These are phyloP conservation scores for Apotomis capreana DNA, from an alignment of 2,888 invertebrate genomes.

Conservation along the genomic window DNA sequence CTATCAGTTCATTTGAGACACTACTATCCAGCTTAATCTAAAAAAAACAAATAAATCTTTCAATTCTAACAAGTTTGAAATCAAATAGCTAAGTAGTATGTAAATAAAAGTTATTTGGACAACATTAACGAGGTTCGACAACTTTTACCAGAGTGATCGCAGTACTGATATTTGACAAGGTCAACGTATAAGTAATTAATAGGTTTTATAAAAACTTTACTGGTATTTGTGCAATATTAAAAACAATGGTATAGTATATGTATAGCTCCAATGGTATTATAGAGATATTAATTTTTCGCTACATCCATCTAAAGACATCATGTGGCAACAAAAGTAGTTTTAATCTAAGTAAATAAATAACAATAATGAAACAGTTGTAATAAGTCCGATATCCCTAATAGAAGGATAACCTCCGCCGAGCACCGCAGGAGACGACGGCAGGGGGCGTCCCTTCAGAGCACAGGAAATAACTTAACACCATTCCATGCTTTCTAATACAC, in stretches of 20 bases:
- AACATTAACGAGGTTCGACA: too few relatives aligned
- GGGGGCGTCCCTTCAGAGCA: slow-evolving; percentile 53
- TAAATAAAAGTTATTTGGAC: too few relatives aligned
- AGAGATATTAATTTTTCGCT: too few relatives aligned
- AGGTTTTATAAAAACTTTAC: too few relatives aligned
- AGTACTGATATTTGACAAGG: too few relatives aligned
- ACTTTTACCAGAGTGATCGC: too few relatives aligned
- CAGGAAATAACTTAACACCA: slow-evolving; percentile 69
- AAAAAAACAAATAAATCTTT: not conserved
- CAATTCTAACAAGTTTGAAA: too few relatives aligned
- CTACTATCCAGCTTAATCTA: not conserved
- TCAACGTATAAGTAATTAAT: too few relatives aligned
- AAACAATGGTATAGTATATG: too few relatives aligned
- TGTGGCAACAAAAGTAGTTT: not conserved
- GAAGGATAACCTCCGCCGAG: slow-evolving; percentile 65
- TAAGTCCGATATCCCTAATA: slow-evolving; percentile 65
- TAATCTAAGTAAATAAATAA: slow-evolving; percentile 9
- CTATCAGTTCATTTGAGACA: slow-evolving; percentile 1
- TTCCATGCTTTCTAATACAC: slow-evolving; percentile 58
- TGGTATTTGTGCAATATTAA: too few relatives aligned
- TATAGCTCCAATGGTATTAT: too few relatives aligned
- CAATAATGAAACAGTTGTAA: slow-evolving; percentile 13
- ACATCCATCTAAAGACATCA: not conserved
- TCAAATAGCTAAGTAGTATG: too few relatives aligned
- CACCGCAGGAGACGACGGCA: slow-evolving; percentile 59